Evolutionary conservation across 1,140 invertebrate genomes (phyloP).

Genomic region (Laupala kohalensis): DNA sequence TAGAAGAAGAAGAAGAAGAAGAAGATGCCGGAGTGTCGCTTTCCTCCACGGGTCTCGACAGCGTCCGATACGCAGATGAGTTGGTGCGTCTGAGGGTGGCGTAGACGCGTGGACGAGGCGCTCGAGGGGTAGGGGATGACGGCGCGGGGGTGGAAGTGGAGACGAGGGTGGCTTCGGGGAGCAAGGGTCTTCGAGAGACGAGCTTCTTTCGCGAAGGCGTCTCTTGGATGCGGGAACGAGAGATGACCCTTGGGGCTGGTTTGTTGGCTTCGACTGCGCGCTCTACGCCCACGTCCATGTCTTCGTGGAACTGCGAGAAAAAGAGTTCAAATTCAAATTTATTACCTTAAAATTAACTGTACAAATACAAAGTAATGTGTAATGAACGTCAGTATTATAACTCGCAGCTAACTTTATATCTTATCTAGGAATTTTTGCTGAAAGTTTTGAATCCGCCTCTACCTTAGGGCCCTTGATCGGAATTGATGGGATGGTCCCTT

Average conservation of each 20-base stretch:
- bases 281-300: neutral
- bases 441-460: too few species aligned
- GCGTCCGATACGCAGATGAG: neutral
- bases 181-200: neutral
- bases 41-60: neutral
- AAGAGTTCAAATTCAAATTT: too few species aligned
- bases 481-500: too few species aligned
- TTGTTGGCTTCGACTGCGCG: neutral
- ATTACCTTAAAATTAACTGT: too few species aligned
- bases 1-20: neutral
- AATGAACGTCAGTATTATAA: too few species aligned
- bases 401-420: too few species aligned
- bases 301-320: neutral
- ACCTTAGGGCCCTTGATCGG: too few species aligned
- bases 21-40: too few species aligned
- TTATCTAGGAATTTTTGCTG: too few species aligned
- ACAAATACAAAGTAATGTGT: too few species aligned
- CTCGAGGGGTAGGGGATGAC: neutral
- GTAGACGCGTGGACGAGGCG: neutral
- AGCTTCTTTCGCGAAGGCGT: neutral
- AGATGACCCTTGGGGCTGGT: neutral
- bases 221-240: neutral
- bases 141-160: too few species aligned
- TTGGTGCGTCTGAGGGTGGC: neutral
- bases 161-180: too few species aligned